phyloP scores from a whole-genome alignment of 2,113 vertebrate species.

The Oncorhynchus keta region DNA sequence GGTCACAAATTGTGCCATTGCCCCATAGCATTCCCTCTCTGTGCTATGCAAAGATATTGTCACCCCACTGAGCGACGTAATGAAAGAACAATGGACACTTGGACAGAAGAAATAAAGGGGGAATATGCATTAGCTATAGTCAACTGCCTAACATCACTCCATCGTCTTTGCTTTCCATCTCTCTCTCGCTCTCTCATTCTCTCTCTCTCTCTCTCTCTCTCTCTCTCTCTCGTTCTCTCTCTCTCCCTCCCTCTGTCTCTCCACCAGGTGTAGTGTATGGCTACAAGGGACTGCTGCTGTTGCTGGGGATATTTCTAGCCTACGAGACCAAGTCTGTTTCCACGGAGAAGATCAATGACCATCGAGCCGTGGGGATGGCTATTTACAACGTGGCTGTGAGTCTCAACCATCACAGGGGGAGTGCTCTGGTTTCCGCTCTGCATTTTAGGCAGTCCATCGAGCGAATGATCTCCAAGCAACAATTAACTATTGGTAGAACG shows the following conservation, averaged over 20 bases:
- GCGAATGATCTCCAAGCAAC: background rate
- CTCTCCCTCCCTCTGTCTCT: background rate
- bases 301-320: constrained; percentile 91
- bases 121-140: background rate
- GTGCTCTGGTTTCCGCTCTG: background rate
- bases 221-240: background rate
- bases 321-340: constrained; percentile 95
- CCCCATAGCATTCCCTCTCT: constrained; percentile 48
- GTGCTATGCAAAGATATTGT: constrained; percentile 25
- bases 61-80: constrained; percentile 38
- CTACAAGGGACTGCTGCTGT: constrained; percentile 88
- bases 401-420: constrained; percentile 24
- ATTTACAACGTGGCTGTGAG: constrained; percentile 87
- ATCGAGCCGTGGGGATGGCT: constrained; percentile 89
- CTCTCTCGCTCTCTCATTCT: background rate
- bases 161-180: background rate
- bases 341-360: constrained; percentile 92
- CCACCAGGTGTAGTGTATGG: constrained; percentile 88
- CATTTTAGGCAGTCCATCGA: background rate
- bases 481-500: background rate
- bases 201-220: background rate
- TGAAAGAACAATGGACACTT: constrained; percentile 39
- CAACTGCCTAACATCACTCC: background rate
- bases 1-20: constrained; percentile 69
- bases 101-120: constrained; percentile 38